Evolutionary conservation across 2,888 invertebrate species (phyloP), one percentile per base, ranked within the genome.

Genomic region (Drosophila greeni): DNA sequence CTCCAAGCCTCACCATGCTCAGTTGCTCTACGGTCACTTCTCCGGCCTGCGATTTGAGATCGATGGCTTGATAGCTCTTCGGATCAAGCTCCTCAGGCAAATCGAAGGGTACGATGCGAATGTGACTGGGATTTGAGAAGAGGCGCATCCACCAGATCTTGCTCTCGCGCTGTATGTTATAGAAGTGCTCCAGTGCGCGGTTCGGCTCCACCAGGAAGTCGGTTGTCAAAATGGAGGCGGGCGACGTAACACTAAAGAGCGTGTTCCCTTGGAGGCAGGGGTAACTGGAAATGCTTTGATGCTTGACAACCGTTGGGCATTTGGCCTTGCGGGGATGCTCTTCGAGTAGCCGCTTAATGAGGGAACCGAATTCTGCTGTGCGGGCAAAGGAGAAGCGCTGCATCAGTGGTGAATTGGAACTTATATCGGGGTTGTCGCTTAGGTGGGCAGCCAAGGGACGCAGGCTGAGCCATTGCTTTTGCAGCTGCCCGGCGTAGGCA

Each of bases 101-200:
- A 56, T 90, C 87, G 37, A 85, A 86, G 48, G 90, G 71, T 4
- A 78, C 76, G 18, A 94, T 86, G 39, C 88, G 86, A 86, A 94
- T 95, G 48, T 93, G 90, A 64, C 94, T 93, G 14, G 95, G 95
- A 76, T 92, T 92, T 4, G 92, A 91, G 61, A 94, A 93, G 85
- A 93, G 91, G 91, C 93, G 94, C 88, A 95, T 92, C 95, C 95
- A 96, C 95, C 95, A 96, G 75, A 93, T 92, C 86, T 94, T 94
- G 58, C 95, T 91, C 80, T 94, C 93, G 67, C 93, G 91, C 84
- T 95, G 95, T 90, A 94, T 92, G 75, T 93, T 92, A 82, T 94
- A 92, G 86, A 94, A 95, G 83, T 92, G 91, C 73, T 93, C 92
- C 80, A 91, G 91, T 0, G 91, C 88, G 67, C 77, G 76, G 26